Evolutionary conservation across 2,113 vertebrate genomes (phyloP), one percentile per base, ranked within the genome.

Genomic region (Bos javanicus): DNA sequence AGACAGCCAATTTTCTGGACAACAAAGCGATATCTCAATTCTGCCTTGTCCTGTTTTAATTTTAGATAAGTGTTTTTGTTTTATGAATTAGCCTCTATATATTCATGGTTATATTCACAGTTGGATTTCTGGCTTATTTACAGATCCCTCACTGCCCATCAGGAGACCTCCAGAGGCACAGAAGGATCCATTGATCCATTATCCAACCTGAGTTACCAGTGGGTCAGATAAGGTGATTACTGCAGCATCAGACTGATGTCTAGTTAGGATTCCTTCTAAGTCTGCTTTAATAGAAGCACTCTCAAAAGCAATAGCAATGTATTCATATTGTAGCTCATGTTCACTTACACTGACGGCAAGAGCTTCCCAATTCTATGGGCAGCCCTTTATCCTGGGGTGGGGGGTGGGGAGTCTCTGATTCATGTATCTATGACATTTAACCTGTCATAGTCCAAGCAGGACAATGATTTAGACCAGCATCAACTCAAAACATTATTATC

Each of bases 391-490:
- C 96, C 28, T 80, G n/a, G 96, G 94, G 86, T 1, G 8, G 56
- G 52, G 91, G 23, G 50, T 56, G 87, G 60, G 48, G 16, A 97
- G 3, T 3, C 80, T 95, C 95, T 95, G 64, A 60, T 96, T 98
- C 89, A 57, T 81, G 83, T 98, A 98, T 95, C 95, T 54, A 91
- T 97, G 98, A 97, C 39, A 97, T 98, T 98, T 98, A 98, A 95
- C 92, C 94, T 98, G 97, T 98, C 96, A 98, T 91, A 62, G 4
- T 96, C 94, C 98, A 97, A 98, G 96, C 94, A 98, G 92, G 90
- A 98, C 98, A 98, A 98, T 99, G 98, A 98, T 97, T 98, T 97
- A 98, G 95, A 97, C 91, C 97, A 98, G 50, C 78, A 88, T 90
- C 87, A 96, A 89, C 94, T 91, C 48, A 94, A 98, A 95, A 85